Base-by-base conservation (phyloP, 2,888 invertebrate species). In the Tholera decimalis region DNA sequence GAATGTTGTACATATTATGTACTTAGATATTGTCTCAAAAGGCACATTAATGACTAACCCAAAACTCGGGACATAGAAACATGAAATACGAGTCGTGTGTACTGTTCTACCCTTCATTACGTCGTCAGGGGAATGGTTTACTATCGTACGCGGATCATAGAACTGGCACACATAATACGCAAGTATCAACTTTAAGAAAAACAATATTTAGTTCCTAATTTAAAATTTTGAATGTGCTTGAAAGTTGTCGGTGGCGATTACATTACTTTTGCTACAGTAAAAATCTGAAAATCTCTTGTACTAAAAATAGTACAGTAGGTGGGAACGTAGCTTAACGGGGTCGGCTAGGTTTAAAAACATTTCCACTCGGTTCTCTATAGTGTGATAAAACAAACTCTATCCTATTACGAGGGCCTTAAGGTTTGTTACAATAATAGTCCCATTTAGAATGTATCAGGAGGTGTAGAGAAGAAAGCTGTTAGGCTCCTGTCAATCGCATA, bases 31-130 rank as follows among this genome's bases (percentile, higher is more conserved):
- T 53, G 68, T 74, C 81, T 77, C 79, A 61, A 69, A 63, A 71
- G 79, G 57, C 78, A 74, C 71, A 74, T 71, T 74, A 80, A 70
- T 60, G 79, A 71, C 79, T 68, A 46, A 68, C 79, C 79, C 82
- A 63, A 78, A 80, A 79, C 78, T 80, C 73, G 50, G 58, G 24
- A 64, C 73, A 56, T 73, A 59, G 70, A 47, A 80, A 77, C 78
- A 80, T 79, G 70, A 77, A 80, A 70, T 69, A 80, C 73, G 78
- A 70, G 61, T 39, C 62, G 47, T 73, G 53, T 67, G 33, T 73
- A 57, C 62, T 64, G 59, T 70, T 73, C 49, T 67, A 56, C 64
- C 64, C 68, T 72, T 75, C 59, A 62, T 57, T 51, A 51, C 61
- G 54, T 26, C 65, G 53, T 44, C 70, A 18, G 47, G 81, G 73